A percentile compares a stretch with the other conserved stretches of the same genome.
These are phyloP conservation scores for Urophycis tenuis DNA, from an alignment of 2,797 vertebrate genomes.

Conservation along the genomic window DNA sequence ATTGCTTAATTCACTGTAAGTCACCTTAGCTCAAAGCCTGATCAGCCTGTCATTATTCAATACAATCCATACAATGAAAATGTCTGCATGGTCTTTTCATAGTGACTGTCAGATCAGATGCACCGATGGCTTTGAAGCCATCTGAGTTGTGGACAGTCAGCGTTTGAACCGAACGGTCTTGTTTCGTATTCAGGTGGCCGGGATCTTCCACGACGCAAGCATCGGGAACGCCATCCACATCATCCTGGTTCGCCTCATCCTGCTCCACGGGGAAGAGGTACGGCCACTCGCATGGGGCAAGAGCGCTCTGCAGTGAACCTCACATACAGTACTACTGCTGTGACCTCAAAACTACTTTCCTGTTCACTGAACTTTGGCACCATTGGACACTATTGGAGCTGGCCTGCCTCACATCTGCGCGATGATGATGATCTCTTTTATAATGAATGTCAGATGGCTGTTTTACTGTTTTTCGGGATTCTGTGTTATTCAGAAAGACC, in stretches of 20 bases:
- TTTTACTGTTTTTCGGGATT: slow-evolving; percentile 2
- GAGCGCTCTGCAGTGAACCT: neutral
- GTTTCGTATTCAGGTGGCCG: slow-evolving; percentile 77
- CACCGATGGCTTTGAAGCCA: neutral
- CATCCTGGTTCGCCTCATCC: slow-evolving; percentile 87
- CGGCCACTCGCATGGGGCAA: slow-evolving; percentile 9
- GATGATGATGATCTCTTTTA: slow-evolving; percentile 79
- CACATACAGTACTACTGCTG: neutral
- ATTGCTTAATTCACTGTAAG: too few relatives aligned
- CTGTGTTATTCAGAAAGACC: slow-evolving; percentile 75
- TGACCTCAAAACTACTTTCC: neutral
- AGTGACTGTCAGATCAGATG: neutral
- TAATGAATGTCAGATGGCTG: neutral
- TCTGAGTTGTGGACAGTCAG: neutral
- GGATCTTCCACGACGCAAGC: slow-evolving; percentile 91
- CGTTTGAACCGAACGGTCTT: neutral
- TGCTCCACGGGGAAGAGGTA: slow-evolving; percentile 95
- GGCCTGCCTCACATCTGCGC: slow-evolving; percentile 35
- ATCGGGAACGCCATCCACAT: slow-evolving; percentile 95
- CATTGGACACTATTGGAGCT: neutral
- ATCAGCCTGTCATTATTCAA: too few relatives aligned
- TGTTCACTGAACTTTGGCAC: neutral
- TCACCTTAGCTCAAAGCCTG: too few relatives aligned
- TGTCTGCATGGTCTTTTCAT: neutral
- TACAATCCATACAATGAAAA: too few relatives aligned